Evolutionary conservation across 2,113 vertebrate genomes (phyloP).

Genomic region (Maccullochella peelii): DNA sequence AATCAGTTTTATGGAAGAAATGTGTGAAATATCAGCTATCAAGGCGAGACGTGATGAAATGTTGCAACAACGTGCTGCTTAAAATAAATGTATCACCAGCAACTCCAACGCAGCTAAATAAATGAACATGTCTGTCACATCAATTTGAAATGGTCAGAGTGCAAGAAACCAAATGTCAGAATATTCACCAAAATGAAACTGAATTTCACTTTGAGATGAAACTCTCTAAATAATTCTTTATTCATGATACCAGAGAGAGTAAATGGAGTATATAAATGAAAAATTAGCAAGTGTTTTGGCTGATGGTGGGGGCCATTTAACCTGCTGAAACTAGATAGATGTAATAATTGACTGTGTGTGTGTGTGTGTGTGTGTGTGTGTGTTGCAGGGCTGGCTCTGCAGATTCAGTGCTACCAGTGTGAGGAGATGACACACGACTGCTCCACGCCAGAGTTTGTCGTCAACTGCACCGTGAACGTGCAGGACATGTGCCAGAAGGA

Average conservation of each 20-base stretch:
- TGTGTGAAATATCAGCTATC: conserved; percentile 19
- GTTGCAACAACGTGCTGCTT: conserved; percentile 27
- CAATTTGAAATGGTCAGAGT: conserved; percentile 15
- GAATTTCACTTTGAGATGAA: conserved; percentile 9
- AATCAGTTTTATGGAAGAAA: background rate
- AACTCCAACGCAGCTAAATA: conserved; percentile 23
- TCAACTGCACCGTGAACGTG: conserved; percentile 98
- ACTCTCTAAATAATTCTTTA: background rate
- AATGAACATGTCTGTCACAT: conserved; percentile 42
- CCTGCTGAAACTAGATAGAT: background rate
- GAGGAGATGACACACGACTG: conserved; percentile 96
- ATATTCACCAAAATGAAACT: conserved; percentile 19
- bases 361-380: conserved; percentile 18
- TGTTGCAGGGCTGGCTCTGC: conserved; percentile 87
- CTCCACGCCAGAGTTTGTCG: conserved; percentile 94
- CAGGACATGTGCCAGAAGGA: conserved; percentile 99
- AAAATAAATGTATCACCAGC: conserved; percentile 14
- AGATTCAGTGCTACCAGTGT: conserved; percentile 99
- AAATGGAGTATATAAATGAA: background rate
- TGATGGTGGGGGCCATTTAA: background rate
- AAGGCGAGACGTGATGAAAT: conserved; percentile 43
- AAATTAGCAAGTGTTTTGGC: background rate
- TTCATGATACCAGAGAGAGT: background rate
- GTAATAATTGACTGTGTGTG: background rate
- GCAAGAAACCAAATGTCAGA: conserved; percentile 5